phyloP scores from a whole-genome alignment of 2,888 invertebrate species.

The Scotopteryx bipunctaria region DNA sequence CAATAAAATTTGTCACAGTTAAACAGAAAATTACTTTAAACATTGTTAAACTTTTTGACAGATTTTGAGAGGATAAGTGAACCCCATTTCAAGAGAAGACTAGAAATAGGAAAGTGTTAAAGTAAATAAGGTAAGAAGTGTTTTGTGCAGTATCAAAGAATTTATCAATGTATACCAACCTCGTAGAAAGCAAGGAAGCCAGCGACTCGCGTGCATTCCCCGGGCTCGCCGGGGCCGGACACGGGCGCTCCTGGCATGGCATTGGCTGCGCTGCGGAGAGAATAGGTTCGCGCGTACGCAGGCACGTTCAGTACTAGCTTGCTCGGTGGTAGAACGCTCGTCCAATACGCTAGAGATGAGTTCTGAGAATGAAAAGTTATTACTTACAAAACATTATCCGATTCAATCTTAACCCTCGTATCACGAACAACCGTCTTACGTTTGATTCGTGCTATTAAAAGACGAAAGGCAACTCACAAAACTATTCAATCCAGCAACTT shows the following conservation, averaged over 20 bases:
- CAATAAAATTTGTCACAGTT: too few relatives aligned
- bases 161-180: constrained; percentile 56
- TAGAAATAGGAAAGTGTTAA: too few relatives aligned
- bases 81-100: too few relatives aligned
- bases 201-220: constrained; percentile 86
- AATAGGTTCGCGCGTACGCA: constrained; percentile 90
- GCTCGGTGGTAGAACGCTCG: constrained; percentile 85
- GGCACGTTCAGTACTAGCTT: constrained; percentile 90
- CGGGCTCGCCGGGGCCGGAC: constrained; percentile 87
- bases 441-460: too few relatives aligned
- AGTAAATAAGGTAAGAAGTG: too few relatives aligned
- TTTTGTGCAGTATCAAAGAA: too few relatives aligned
- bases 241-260: constrained; percentile 83
- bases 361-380: constrained; percentile 68
- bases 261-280: constrained; percentile 79
- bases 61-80: too few relatives aligned
- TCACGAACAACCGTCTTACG: too few relatives aligned
- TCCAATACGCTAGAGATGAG: constrained; percentile 89
- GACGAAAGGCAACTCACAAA: constrained; percentile 82
- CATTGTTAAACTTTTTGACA: too few relatives aligned
- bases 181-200: constrained; percentile 92
- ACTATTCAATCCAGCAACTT: constrained; percentile 86
- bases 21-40: too few relatives aligned
- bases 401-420: too few relatives aligned
- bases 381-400: too few relatives aligned